phyloP scores from a whole-genome alignment of 2,888 invertebrate species.

The Penaeus monodon region DNA sequence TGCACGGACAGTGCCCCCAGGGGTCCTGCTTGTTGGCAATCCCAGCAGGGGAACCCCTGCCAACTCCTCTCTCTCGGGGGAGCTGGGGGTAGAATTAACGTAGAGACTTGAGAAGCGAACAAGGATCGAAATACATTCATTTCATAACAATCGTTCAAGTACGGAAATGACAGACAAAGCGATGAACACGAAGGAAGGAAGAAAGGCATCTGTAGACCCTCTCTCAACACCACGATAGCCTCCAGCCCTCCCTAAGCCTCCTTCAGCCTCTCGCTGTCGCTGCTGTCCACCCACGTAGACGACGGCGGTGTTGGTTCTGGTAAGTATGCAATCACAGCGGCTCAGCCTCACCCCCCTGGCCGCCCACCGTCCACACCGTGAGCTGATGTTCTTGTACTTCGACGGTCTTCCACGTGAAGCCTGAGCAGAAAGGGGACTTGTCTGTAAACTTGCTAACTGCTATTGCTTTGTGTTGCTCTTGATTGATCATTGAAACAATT shows the following conservation, averaged over 20 bases:
- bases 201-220: neutral
- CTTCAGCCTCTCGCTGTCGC: constrained; percentile 1
- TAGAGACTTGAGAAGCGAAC: too few relatives aligned
- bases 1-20: constrained; percentile 70
- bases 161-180: neutral
- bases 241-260: constrained; percentile 31
- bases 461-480: too few relatives aligned
- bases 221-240: neutral
- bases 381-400: constrained; percentile 53
- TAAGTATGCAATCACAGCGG: constrained; percentile 45
- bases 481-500: too few relatives aligned
- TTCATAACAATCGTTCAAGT: too few relatives aligned
- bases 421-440: neutral
- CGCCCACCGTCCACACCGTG: constrained; percentile 52
- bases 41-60: constrained; percentile 88
- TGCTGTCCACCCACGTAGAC: constrained; percentile 44
- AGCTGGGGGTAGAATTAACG: too few relatives aligned
- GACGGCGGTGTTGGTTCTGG: constrained; percentile 38
- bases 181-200: neutral
- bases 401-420: constrained; percentile 54
- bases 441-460: neutral
- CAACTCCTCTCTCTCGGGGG: constrained; percentile 80
- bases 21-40: constrained; percentile 98
- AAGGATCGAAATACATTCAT: too few relatives aligned
- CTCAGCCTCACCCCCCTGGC: constrained; percentile 39